Evolutionary conservation across 2,797 vertebrate species (phyloP), one percentile per base, ranked within the genome.

Genomic region (Spondyliosoma cantharus): DNA sequence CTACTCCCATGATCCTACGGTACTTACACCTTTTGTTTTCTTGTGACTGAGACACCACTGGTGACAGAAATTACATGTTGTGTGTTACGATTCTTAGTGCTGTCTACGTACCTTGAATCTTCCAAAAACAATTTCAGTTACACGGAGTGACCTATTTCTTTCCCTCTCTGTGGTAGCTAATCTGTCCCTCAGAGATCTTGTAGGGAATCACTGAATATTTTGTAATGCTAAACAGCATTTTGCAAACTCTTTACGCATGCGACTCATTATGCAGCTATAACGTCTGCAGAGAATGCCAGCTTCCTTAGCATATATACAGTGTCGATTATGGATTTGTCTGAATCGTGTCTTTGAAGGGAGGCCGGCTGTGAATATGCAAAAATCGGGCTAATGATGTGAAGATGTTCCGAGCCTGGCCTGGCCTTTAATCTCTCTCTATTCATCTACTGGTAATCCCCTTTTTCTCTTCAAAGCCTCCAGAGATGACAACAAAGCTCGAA

Each of bases 311-410:
- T 75, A 66, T 77, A 86, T 80, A 70, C 72, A 77, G 24, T 50
- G 75, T 71, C 81, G 60, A 90, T 89, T 78, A 88, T 84, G 78
- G 76, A 74, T 78, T 71, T 83, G 73, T 87, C 87, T 83, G 69
- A 86, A 78, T 82, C 25, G 2, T 17, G 54, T 77, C 68, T 84
- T 81, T 83, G 22, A 89, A 81, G 71, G 60, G 66, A 71, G 59
- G 58, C 57, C 75, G 75, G 74, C 80, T 86, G 90, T 91, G 81
- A 88, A 93, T 87, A 92, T 93, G 88, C 85, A 92, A 87, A 93
- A 86, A 70, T 22, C 75, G 48, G 71, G 27, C 82, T 88, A 88
- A 84, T 86, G 86, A 87, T 83, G 60, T 83, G 82, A 83, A 74
- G 72, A 83, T 85, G 80, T 67, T 86, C 68, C 74, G 57, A 56